Conservation (phyloP, 2,888 invertebrate genomes). For the Hydropsyche betteni region DNA sequence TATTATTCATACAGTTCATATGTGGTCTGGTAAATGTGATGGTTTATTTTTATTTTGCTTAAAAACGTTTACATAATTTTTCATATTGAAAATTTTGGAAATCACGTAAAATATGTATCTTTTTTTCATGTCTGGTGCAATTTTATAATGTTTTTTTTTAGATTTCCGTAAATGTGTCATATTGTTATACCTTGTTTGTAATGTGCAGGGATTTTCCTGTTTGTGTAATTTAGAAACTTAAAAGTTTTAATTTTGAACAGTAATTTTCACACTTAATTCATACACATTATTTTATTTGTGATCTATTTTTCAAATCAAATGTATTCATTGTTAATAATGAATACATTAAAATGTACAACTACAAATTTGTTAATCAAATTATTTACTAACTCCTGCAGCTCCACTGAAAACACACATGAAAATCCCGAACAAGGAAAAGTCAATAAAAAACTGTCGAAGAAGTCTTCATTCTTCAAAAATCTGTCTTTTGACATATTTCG, state of each 20-base stretch:
- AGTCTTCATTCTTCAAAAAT: conserved; percentile 67
- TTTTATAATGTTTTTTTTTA: no score
- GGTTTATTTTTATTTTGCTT: no score
- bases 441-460: conserved; percentile 66
- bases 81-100: no score
- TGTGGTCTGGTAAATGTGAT: no score
- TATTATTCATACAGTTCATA: no score
- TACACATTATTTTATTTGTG: conserved; percentile 2
- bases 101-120: no score
- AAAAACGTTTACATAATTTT: no score
- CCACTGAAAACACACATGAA: conserved; percentile 60
- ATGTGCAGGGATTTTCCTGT: no score
- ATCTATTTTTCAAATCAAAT: conserved; percentile 19
- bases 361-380: conserved; percentile 22
- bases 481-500: conserved; percentile 66
- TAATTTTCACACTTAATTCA: not conserved
- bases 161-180: not conserved
- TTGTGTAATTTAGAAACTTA: no score
- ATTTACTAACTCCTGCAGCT: conserved; percentile 44
- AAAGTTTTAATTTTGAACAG: no score
- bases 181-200: conserved; percentile 42
- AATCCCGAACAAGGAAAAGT: conserved; percentile 65
- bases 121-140: no score
- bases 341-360: no score
- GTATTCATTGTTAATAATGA: not conserved